phyloP scores from a whole-genome alignment of 2,113 vertebrate genomes.

The Uria aalge region DNA sequence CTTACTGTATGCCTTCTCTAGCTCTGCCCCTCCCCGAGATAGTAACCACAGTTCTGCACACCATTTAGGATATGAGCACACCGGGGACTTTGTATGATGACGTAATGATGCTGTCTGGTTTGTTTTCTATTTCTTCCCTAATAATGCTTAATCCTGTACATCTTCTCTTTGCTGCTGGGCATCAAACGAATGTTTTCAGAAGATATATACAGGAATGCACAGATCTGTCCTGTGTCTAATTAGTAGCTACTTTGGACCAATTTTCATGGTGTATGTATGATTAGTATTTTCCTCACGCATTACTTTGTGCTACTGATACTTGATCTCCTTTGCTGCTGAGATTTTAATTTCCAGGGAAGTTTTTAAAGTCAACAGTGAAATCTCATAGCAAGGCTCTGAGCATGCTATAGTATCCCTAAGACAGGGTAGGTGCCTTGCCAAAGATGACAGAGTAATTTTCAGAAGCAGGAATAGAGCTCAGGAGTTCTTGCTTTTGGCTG shows the following conservation, averaged over 20 bases:
- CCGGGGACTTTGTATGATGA: background rate
- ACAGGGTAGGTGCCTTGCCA: background rate
- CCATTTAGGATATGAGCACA: background rate
- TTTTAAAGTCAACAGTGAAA: background rate
- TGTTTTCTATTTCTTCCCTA: background rate
- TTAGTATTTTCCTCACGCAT: background rate
- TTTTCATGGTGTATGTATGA: background rate
- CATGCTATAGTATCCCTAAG: fast-evolving
- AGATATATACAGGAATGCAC: background rate
- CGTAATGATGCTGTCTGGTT: background rate
- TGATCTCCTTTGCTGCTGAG: background rate
- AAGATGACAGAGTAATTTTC: background rate
- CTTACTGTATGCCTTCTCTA: background rate
- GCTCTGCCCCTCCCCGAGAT: background rate
- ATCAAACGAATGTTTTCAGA: background rate
- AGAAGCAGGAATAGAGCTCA: background rate
- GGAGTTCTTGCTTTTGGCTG: background rate
- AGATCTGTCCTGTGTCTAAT: background rate
- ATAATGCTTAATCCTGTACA: background rate
- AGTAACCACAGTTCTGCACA: background rate
- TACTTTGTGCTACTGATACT: background rate
- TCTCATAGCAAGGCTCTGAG: background rate
- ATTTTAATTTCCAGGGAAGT: background rate
- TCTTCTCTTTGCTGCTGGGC: background rate
- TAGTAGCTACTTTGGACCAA: background rate